A percentile compares a stretch with the other conserved stretches of the same genome.
Conservation (phyloP, 2,113 vertebrate genomes). For the Plestiodon gilberti region DNA sequence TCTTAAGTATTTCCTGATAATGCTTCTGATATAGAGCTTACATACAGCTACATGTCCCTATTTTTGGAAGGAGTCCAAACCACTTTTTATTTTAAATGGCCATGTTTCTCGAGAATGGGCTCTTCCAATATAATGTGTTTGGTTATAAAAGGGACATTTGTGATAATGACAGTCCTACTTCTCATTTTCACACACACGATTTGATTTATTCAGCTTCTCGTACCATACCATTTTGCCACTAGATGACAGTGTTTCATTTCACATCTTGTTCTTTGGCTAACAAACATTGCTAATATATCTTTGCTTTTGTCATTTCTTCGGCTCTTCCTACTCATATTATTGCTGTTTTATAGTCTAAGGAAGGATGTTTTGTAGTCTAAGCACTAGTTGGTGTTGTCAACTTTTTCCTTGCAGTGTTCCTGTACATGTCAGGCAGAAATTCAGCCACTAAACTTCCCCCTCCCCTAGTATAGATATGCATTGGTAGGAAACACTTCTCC, state of each 20-base stretch:
- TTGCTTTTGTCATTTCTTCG: conserved; percentile 18
- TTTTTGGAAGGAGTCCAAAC: not conserved
- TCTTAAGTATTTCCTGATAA: not conserved
- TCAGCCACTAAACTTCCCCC: not conserved
- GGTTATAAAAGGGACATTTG: no score
- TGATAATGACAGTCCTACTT: no score
- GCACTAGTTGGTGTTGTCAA: not conserved
- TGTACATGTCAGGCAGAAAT: not conserved
- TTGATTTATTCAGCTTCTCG: not conserved
- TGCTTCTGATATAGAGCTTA: no score
- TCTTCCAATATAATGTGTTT: not conserved
- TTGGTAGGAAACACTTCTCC: no score
- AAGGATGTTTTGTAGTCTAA: not conserved
- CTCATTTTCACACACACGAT: no score
- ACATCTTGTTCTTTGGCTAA: not conserved
- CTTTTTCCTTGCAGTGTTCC: not conserved
- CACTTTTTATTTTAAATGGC: not conserved
- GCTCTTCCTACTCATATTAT: not conserved
- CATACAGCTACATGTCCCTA: no score
- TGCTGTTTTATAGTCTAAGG: not conserved
- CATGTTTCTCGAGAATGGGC: not conserved
- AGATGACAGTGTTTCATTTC: conserved; percentile 59
- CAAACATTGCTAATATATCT: not conserved
- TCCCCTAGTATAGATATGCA: not conserved
- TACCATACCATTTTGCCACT: conserved; percentile 33